Evolutionary conservation across 2,797 vertebrate species (phyloP).

Genomic region (Danio jaintianensis): DNA sequence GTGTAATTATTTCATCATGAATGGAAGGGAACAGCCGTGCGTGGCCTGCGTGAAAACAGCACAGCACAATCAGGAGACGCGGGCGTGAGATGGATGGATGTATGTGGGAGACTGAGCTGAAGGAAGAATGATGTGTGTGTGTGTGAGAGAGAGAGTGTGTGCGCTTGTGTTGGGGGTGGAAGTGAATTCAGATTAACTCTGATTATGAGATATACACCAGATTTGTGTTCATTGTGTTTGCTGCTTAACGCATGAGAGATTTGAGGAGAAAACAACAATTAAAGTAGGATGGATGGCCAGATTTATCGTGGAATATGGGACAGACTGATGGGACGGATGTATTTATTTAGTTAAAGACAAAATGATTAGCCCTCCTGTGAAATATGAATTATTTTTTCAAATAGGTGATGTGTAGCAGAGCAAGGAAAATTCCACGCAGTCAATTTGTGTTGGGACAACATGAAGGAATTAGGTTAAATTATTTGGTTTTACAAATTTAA

Average conservation of each 20-base stretch:
- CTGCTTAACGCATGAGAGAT: conserved; percentile 75
- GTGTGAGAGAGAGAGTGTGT: neutral
- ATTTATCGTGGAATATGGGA: too few species aligned
- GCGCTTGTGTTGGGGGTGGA: conserved; percentile 5
- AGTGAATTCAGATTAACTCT: conserved; percentile 14
- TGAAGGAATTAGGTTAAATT: too few species aligned
- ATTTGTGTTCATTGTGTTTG: conserved; percentile 70
- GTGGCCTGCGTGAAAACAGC: conserved; percentile 9
- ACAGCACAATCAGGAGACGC: conserved; percentile 31
- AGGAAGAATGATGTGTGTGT: neutral
- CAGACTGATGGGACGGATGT: too few species aligned
- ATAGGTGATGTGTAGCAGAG: too few species aligned
- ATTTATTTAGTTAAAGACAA: too few species aligned
- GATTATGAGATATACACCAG: conserved; percentile 18
- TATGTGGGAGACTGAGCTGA: conserved; percentile 10
- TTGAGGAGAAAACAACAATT: neutral
- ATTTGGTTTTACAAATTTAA: too few species aligned
- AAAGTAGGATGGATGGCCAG: too few species aligned
- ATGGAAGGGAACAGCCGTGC: neutral
- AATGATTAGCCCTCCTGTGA: too few species aligned
- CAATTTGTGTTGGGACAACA: too few species aligned
- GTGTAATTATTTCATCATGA: conserved; percentile 26
- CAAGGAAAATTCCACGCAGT: too few species aligned
- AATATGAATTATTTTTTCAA: too few species aligned
- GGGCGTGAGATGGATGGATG: conserved; percentile 19